Percentiles rank a stretch among this genome's conserved stretches.
phyloP scores from a whole-genome alignment of 2,888 invertebrate species.

The Parnassius orleans region DNA sequence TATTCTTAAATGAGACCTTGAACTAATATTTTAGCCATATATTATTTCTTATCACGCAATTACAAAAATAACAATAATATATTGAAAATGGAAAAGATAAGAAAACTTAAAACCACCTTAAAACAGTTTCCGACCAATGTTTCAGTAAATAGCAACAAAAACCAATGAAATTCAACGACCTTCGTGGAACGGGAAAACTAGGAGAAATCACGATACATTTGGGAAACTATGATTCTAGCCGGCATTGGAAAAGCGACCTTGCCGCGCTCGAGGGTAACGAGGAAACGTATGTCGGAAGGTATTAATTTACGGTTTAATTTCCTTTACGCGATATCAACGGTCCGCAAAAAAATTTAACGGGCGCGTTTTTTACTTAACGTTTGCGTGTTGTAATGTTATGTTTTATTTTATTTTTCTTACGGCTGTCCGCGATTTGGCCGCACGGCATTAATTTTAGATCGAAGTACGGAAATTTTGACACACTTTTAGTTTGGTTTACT shows the following conservation, averaged over 20 bases:
- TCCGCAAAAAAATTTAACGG: conserved; percentile 49
- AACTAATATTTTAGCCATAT: not conserved
- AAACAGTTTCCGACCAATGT: conserved; percentile 15
- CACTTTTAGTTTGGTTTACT: conserved; percentile 11
- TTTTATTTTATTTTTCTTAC: conserved; percentile 29
- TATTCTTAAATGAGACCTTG: conserved; percentile 9
- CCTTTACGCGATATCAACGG: conserved; percentile 54
- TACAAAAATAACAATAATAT: conserved; percentile 9
- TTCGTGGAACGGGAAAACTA: conserved; percentile 39
- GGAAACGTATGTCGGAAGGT: conserved; percentile 57
- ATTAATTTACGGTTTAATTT: conserved; percentile 41
- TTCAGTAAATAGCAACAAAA: conserved; percentile 26
- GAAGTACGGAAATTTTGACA: conserved; percentile 17
- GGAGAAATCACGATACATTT: conserved; percentile 41
- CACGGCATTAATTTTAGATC: conserved; percentile 19
- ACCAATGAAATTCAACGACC: conserved; percentile 41
- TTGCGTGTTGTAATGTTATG: conserved; percentile 39
- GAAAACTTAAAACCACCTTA: conserved; percentile 1
- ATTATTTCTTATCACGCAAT: conserved; percentile 17
- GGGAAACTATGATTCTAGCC: conserved; percentile 35
- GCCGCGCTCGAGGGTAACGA: conserved; percentile 32
- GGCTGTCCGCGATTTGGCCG: conserved; percentile 20
- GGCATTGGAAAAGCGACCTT: conserved; percentile 43
- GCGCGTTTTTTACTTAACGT: conserved; percentile 42
- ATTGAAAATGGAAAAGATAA: conserved; percentile 4